These are phyloP conservation scores for Portunus trituberculatus DNA, from an alignment of 1,140 invertebrate species.

Conservation along the genomic window DNA sequence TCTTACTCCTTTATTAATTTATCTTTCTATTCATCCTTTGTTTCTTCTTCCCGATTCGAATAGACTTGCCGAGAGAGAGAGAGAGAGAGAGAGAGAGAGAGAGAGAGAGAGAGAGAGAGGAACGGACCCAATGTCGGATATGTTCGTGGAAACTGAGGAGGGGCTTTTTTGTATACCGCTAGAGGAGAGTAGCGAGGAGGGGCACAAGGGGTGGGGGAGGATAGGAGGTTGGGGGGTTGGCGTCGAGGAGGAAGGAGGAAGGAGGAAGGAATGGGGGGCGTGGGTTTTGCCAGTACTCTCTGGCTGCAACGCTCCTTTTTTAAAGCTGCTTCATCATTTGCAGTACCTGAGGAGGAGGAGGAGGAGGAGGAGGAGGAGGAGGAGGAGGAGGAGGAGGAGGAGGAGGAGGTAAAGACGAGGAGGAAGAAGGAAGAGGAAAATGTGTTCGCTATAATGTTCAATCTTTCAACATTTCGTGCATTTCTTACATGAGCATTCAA, in stretches of 20 bases:
- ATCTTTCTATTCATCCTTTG: too few species aligned
- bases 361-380: background rate
- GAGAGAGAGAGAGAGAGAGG: conserved; percentile 1
- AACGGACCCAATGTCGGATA: background rate
- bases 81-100: too few species aligned
- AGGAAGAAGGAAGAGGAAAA: background rate
- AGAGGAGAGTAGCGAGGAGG: background rate
- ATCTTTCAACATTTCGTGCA: too few species aligned
- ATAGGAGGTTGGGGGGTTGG: background rate
- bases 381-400: background rate
- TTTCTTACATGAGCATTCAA: too few species aligned
- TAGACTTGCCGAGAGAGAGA: too few species aligned
- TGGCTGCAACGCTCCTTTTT: background rate
- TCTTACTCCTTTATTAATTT: too few species aligned
- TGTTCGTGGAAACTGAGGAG: conserved; percentile 20
- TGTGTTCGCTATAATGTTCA: too few species aligned
- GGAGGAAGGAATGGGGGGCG: background rate
- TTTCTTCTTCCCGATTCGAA: too few species aligned
- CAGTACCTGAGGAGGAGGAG: conserved; percentile 9
- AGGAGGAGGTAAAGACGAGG: background rate
- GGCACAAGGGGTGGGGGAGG: background rate
- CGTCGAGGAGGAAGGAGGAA: background rate
- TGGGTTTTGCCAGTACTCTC: background rate
- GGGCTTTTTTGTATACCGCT: background rate
- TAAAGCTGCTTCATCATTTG: conserved; percentile 22